These are phyloP conservation scores for Caenorhabditis becei DNA, from an alignment of 2,888 invertebrate genomes.

Conservation along the genomic window DNA sequence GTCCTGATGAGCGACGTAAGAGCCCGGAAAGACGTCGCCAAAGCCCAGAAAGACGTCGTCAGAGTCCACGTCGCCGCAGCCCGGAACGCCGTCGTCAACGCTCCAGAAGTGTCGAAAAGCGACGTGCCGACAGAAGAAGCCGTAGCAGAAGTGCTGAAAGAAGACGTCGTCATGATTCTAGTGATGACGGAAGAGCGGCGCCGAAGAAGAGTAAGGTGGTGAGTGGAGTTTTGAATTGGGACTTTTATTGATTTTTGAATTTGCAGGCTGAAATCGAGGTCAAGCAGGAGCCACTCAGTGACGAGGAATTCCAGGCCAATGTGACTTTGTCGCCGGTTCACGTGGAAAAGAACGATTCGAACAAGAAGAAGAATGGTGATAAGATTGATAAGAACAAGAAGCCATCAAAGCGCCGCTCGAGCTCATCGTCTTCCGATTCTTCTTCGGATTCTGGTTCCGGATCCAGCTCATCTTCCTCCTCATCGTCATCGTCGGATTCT, in stretches of 20 bases:
- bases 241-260: neutral
- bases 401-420: neutral
- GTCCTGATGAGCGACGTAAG: constrained; percentile 24
- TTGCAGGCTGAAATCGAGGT: constrained; percentile 50
- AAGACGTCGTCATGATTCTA: constrained; percentile 41
- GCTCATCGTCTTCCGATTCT: constrained; percentile 28
- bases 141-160: constrained; percentile 27
- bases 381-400: constrained; percentile 12
- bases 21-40: neutral
- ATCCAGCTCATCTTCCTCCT: constrained; percentile 33
- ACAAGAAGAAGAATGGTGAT: neutral
- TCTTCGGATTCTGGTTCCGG: constrained; percentile 25
- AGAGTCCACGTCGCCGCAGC: constrained; percentile 3
- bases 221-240: neutral
- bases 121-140: constrained; percentile 3
- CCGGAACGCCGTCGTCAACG: constrained; percentile 31
- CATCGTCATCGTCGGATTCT: constrained; percentile 31
- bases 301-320: constrained; percentile 19
- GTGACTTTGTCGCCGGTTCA: constrained; percentile 8
- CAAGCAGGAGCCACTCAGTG: constrained; percentile 46
- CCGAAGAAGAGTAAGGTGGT: constrained; percentile 16
- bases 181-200: constrained; percentile 8
- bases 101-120: constrained; percentile 22
- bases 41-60: neutral
- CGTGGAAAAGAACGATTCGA: neutral